A percentile compares a stretch with the other conserved stretches of the same genome.
phyloP scores from a whole-genome alignment of 2,888 invertebrate species.

The Apotomis capreana region DNA sequence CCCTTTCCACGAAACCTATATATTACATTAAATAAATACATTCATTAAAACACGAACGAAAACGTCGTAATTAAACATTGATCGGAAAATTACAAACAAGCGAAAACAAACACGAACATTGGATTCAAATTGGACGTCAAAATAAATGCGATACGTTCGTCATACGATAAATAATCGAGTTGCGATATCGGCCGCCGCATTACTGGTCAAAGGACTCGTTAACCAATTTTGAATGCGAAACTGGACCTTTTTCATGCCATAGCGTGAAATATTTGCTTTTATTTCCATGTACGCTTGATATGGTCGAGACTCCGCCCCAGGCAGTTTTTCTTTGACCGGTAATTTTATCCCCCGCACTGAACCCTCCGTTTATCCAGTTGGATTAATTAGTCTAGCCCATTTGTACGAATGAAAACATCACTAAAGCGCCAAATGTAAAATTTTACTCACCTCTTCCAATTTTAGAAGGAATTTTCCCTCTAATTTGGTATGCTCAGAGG shows the following conservation, averaged over 20 bases:
- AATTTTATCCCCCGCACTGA: background rate
- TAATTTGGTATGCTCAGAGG: slow-evolving; percentile 37
- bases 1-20: too few species aligned
- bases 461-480: slow-evolving; percentile 35
- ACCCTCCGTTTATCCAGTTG: background rate
- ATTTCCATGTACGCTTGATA: background rate
- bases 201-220: slow-evolving; percentile 30
- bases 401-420: background rate
- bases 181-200: slow-evolving; percentile 11
- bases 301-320: background rate
- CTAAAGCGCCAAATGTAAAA: slow-evolving; percentile 3
- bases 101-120: slow-evolving; percentile 10
- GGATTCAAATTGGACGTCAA: slow-evolving; percentile 5
- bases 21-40: background rate
- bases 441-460: slow-evolving; percentile 26
- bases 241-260: slow-evolving; percentile 27
- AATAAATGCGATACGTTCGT: slow-evolving; percentile 5
- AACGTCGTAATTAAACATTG: slow-evolving; percentile 2
- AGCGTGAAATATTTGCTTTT: slow-evolving; percentile 12
- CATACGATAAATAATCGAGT: slow-evolving; percentile 33
- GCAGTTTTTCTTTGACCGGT: slow-evolving; percentile 10
- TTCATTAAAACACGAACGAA: background rate
- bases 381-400: background rate
- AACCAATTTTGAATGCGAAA: slow-evolving; percentile 33
- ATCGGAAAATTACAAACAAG: slow-evolving; percentile 1